Evolutionary conservation across 2,113 vertebrate genomes (phyloP).

Genomic region (Sapajus apella): DNA sequence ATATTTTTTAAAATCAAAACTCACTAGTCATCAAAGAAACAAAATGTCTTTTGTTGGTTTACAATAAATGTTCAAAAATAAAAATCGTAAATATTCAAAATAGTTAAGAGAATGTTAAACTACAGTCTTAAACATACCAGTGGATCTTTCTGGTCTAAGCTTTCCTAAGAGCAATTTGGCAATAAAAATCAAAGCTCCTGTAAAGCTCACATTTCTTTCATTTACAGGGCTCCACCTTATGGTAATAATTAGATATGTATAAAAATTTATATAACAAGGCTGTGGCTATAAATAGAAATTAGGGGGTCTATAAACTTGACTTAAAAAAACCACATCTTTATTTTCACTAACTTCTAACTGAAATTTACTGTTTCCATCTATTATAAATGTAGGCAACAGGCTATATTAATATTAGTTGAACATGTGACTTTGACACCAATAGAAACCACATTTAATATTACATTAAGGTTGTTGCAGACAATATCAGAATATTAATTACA

Average conservation of each 20-base stretch:
- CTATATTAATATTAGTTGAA: neutral
- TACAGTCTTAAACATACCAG: neutral
- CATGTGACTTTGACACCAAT: neutral
- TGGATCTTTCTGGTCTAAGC: neutral
- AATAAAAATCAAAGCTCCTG: neutral
- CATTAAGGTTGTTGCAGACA: neutral
- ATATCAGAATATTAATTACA: neutral
- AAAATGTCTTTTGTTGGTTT: neutral
- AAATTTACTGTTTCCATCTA: neutral
- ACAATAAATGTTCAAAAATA: neutral
- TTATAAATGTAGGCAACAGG: neutral
- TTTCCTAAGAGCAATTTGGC: neutral
- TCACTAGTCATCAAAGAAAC: neutral
- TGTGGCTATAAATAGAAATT: neutral
- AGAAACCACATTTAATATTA: neutral
- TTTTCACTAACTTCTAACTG: constrained; percentile 6
- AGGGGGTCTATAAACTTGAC: neutral
- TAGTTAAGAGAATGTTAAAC: neutral
- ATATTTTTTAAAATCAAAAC: neutral
- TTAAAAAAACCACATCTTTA: neutral
- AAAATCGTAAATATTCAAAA: neutral
- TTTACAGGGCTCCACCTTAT: neutral
- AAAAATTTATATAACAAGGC: neutral
- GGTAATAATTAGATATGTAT: neutral
- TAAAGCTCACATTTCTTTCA: neutral